Conservation (phyloP, 1,140 invertebrate genomes). For the Nephila pilipes region DNA sequence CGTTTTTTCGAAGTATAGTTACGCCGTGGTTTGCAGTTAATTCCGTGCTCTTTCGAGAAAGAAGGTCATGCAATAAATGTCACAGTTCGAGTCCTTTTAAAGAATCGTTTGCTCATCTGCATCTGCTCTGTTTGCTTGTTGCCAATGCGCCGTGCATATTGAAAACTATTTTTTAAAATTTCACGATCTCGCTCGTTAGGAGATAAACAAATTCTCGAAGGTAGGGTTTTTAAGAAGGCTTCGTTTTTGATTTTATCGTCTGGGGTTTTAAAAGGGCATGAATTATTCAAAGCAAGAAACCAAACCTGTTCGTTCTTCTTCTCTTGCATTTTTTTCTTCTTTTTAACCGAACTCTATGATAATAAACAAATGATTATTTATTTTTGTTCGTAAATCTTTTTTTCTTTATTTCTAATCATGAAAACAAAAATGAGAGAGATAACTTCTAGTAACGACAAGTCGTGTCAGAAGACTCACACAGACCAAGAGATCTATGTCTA, state of each 20-base stretch:
- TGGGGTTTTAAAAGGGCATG: not conserved
- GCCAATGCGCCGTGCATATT: not conserved
- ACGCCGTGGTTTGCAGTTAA: too few species aligned
- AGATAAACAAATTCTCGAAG: not conserved
- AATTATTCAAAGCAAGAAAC: not conserved
- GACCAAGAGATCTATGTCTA: too few species aligned
- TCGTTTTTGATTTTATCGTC: not conserved
- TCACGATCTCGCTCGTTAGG: not conserved
- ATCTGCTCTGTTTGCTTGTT: not conserved
- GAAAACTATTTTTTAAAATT: too few species aligned
- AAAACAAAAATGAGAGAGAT: too few species aligned
- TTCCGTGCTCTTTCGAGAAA: not conserved
- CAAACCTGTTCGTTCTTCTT: not conserved
- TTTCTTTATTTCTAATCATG: too few species aligned
- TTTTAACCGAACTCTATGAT: not conserved
- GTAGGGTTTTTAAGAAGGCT: not conserved
- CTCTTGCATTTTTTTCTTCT: not conserved
- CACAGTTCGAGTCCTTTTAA: constrained; percentile 16
- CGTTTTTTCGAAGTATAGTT: not conserved
- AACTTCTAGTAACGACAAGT: too few species aligned
- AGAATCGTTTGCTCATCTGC: constrained; percentile 25
- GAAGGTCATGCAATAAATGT: constrained; percentile 38
- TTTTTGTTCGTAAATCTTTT: not conserved
- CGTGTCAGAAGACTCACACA: too few species aligned
- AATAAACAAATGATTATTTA: not conserved